Evolutionary conservation across 2,113 vertebrate species (phyloP).

Genomic region (Furnarius figulus): DNA sequence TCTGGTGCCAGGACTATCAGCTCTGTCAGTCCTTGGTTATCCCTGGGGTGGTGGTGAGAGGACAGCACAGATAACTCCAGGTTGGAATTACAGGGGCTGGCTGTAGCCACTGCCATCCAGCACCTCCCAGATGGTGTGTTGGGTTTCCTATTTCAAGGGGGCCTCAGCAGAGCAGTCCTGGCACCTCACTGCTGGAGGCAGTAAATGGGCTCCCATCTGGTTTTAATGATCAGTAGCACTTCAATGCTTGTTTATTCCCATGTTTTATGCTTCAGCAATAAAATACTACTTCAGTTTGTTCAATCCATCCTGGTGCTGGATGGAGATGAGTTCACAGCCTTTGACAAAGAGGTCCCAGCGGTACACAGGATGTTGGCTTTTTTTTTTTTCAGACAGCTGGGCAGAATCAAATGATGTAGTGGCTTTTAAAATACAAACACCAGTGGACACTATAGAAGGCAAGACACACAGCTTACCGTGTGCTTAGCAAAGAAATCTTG

Average conservation of each 20-base stretch:
- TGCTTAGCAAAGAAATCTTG: not conserved
- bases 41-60: not conserved
- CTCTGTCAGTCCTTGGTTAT: not conserved
- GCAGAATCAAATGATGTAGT: not conserved
- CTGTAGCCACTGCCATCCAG: not conserved
- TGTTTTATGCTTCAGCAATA: slow-evolving; percentile 55
- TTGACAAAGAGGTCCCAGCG: not conserved
- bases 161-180: not conserved
- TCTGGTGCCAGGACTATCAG: not conserved
- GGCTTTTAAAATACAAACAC: not conserved
- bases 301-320: slow-evolving; percentile 10
- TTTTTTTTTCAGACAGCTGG: not conserved
- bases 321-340: slow-evolving; percentile 33
- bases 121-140: not conserved
- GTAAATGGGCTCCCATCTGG: slow-evolving; percentile 61
- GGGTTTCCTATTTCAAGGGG: slow-evolving; percentile 53
- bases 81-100: not conserved
- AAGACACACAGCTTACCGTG: not conserved
- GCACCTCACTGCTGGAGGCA: slow-evolving; percentile 26
- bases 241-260: slow-evolving; percentile 51
- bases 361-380: not conserved
- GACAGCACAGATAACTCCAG: not conserved
- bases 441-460: not conserved
- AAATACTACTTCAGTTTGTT: slow-evolving; percentile 40
- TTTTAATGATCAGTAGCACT: slow-evolving; percentile 60